Conservation (phyloP, 2,113 vertebrate species). For the Procavia capensis region DNA sequence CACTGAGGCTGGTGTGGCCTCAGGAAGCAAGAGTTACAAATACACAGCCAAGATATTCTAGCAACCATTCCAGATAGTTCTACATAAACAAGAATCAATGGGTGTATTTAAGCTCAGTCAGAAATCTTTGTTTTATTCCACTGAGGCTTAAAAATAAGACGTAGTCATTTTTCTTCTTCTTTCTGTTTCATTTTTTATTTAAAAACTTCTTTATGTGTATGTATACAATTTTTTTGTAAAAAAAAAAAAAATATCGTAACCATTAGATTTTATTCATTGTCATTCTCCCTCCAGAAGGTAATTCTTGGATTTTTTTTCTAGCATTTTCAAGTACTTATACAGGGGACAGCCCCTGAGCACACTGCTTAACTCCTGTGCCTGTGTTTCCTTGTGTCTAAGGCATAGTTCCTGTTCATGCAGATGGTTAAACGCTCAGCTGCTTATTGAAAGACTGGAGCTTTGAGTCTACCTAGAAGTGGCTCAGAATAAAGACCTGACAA, state of each 20-base stretch:
- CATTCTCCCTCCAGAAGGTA: background rate
- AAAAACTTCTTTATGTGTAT: background rate
- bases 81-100: background rate
- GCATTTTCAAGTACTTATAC: background rate
- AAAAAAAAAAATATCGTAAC: background rate
- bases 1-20: background rate
- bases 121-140: background rate
- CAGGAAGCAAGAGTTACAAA: background rate
- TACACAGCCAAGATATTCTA: background rate
- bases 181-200: background rate
- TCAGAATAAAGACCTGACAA: too few relatives aligned
- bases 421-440: too few relatives aligned
- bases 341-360: background rate
- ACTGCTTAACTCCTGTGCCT: background rate
- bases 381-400: background rate
- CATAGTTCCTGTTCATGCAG: too few relatives aligned
- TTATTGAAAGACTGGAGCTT: too few relatives aligned
- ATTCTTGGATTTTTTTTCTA: background rate
- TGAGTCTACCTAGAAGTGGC: too few relatives aligned
- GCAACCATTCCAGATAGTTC: background rate
- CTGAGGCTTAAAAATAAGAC: background rate
- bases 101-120: background rate
- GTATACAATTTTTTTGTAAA: background rate
- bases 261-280: background rate
- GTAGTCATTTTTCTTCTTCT: background rate